Conservation (phyloP, 2,113 vertebrate species). For the Pyxicephalus adspersus region DNA sequence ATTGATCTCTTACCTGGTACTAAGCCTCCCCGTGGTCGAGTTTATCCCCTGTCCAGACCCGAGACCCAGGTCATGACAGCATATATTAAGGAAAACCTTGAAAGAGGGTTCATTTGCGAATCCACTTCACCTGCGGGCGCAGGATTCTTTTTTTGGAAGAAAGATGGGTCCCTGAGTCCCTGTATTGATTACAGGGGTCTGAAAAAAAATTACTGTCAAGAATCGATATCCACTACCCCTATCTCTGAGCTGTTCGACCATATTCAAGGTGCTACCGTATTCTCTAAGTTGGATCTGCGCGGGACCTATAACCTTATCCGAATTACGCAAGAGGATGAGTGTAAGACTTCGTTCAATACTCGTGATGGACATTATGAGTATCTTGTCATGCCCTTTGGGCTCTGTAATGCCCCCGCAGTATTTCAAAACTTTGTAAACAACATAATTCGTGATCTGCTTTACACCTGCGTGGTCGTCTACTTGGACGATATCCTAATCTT, state of each 20-base stretch:
- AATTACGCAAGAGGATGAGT: no score
- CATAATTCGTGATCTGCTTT: neutral
- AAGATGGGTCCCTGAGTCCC: neutral
- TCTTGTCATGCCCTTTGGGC: neutral
- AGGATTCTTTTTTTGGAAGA: neutral
- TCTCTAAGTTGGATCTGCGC: neutral
- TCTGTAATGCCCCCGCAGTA: neutral
- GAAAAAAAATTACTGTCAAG: neutral
- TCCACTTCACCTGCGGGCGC: neutral
- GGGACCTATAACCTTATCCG: neutral
- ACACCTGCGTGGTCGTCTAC: neutral
- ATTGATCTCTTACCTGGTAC: neutral
- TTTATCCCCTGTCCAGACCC: neutral
- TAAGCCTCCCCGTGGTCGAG: neutral
- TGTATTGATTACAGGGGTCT: neutral
- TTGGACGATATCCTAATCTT: neutral
- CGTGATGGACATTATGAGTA: no score
- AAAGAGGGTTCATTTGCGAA: neutral
- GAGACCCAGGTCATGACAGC: neutral
- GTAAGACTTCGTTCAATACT: no score
- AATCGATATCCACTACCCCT: neutral
- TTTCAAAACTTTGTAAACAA: neutral
- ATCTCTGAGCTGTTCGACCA: neutral
- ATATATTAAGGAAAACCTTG: neutral
- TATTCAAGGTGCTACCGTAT: neutral